phyloP scores from a whole-genome alignment of 1,140 invertebrate genomes.

The Anastrepha obliqua region DNA sequence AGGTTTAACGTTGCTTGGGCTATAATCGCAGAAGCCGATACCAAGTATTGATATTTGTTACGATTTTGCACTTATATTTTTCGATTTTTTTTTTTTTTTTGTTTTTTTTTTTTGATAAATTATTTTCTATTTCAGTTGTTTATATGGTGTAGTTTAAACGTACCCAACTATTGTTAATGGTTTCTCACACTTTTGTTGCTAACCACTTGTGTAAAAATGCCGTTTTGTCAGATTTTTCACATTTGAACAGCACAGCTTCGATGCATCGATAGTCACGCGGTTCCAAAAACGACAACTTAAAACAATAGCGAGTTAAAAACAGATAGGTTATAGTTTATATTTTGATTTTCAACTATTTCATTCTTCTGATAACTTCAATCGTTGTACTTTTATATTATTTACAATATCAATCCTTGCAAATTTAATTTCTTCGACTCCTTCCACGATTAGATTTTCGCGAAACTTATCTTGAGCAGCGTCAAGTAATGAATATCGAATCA shows the following conservation, averaged over 20 bases:
- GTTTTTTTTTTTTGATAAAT: not conserved
- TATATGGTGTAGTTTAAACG: not conserved
- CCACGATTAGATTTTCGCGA: conserved; percentile 11
- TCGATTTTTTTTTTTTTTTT: not conserved
- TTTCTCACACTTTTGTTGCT: not conserved
- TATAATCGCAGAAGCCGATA: not conserved
- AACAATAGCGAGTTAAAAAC: not conserved
- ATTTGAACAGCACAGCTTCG: not conserved
- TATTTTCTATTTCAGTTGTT: not conserved
- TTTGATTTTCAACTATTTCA: conserved; percentile 31
- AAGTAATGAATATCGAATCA: conserved; percentile 51
- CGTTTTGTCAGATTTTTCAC: not conserved
- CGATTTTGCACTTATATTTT: conserved; percentile 21
- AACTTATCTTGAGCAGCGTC: not conserved
- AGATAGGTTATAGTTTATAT: not conserved
- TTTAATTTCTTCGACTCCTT: conserved; percentile 10
- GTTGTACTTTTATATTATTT: conserved; percentile 66
- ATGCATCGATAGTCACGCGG: not conserved
- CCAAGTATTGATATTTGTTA: conserved; percentile 28
- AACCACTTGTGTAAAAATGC: not conserved
- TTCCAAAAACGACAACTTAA: conserved; percentile 19
- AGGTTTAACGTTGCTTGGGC: conserved; percentile 4
- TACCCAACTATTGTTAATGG: conserved; percentile 15
- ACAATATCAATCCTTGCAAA: conserved; percentile 29
- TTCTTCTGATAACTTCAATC: conserved; percentile 63